Percentiles rank a stretch among this genome's conserved stretches.
Conservation (phyloP, 2,797 vertebrate genomes). For the Peromyscus eremicus region DNA sequence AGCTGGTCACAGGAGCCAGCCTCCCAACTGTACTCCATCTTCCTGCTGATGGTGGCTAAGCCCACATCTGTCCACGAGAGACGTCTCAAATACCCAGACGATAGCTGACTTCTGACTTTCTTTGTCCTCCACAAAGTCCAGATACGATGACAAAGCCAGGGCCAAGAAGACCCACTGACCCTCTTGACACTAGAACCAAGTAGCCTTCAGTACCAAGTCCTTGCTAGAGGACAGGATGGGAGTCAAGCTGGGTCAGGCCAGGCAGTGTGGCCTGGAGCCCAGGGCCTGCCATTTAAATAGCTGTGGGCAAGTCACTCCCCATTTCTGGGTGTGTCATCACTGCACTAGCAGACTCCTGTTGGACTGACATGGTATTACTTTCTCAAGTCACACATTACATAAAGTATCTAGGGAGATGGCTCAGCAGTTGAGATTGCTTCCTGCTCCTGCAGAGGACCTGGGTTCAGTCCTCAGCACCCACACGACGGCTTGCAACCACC, state of each 20-base stretch:
- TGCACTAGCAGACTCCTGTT: not conserved
- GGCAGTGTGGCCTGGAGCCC: not conserved
- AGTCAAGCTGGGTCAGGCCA: not conserved
- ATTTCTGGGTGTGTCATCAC: not conserved
- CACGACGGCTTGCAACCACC: too few relatives aligned
- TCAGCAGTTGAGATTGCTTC: not conserved
- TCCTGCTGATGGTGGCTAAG: not conserved
- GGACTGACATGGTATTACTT: not conserved
- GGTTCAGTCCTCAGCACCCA: not conserved
- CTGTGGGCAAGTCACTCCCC: not conserved
- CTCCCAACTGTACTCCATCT: not conserved
- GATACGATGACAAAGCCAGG: not conserved
- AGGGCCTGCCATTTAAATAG: not conserved
- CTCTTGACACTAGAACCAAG: not conserved
- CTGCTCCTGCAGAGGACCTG: not conserved
- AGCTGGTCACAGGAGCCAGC: not conserved
- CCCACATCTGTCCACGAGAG: not conserved
- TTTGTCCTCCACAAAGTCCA: not conserved
- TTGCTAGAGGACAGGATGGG: not conserved
- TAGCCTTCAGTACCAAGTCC: not conserved
- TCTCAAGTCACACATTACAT: not conserved
- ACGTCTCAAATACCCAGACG: slow-evolving; percentile 37
- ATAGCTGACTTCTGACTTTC: not conserved
- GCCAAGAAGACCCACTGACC: slow-evolving; percentile 19
- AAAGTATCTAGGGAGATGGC: not conserved